A percentile compares a stretch with the other conserved stretches of the same genome.
Conservation (phyloP, 2,113 vertebrate species). For the Pseudopipra pipra region DNA sequence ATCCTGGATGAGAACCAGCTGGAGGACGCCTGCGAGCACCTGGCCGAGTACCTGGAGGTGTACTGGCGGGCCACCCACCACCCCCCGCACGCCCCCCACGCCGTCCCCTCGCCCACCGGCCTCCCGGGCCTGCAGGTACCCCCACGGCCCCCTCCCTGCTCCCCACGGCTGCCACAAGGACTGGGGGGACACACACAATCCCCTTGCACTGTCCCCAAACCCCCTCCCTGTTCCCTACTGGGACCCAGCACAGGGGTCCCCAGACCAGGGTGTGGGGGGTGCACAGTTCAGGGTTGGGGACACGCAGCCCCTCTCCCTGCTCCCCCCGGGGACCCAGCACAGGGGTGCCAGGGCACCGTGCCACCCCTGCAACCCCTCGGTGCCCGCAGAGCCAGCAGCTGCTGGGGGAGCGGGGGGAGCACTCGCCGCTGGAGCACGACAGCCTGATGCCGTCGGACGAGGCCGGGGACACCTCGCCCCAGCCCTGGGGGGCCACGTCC, state of each 20-base stretch:
- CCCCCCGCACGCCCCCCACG: constrained; percentile 80
- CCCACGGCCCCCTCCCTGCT: fast-evolving
- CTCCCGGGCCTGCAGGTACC: constrained; percentile 89
- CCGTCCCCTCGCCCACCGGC: constrained; percentile 83
- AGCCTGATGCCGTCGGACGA: constrained; percentile 94
- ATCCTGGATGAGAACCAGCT: constrained; percentile 97
- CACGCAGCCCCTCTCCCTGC: neutral
- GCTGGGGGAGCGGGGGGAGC: constrained; percentile 75
- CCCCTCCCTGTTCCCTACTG: neutral
- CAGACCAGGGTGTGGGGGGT: neutral
- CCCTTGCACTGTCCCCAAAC: neutral
- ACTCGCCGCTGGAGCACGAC: constrained; percentile 90
- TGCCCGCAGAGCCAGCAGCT: constrained; percentile 71
- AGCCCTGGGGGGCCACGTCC: constrained; percentile 72
- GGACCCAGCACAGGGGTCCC: neutral
- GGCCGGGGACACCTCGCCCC: constrained; percentile 86
- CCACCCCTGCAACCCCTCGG: neutral
- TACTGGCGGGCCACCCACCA: constrained; percentile 95
- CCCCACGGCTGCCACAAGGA: neutral
- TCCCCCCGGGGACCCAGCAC: no score
- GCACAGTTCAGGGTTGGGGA: neutral
- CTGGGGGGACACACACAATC: neutral
- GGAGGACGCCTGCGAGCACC: constrained; percentile 92
- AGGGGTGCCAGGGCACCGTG: fast-evolving
- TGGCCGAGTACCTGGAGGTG: constrained; percentile 92